Evolutionary conservation across 2,888 invertebrate genomes (phyloP).

Genomic region (Dasypogon diadema): DNA sequence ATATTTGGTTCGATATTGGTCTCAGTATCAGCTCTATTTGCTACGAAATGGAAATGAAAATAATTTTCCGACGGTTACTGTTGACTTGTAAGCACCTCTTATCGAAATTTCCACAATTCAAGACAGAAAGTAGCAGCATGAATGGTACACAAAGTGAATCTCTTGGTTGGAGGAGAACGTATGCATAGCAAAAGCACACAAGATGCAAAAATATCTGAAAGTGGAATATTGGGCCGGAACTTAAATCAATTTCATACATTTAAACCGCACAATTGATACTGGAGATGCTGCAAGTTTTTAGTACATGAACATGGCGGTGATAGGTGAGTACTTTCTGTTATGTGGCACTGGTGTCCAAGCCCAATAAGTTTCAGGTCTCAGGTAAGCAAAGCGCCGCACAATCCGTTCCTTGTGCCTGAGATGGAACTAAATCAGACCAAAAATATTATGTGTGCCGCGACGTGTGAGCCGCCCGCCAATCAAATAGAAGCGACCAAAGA

Average conservation of each 20-base stretch:
- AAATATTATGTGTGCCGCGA: background rate
- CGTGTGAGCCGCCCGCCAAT: background rate
- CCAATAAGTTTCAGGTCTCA: constrained; percentile 51
- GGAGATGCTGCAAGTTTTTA: constrained; percentile 14
- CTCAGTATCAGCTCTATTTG: background rate
- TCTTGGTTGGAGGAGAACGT: constrained; percentile 14
- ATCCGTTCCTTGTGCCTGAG: constrained; percentile 45
- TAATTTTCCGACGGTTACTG: background rate
- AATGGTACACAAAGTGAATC: background rate
- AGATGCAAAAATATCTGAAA: constrained; percentile 55
- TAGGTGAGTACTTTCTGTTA: constrained; percentile 2
- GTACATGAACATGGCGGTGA: constrained; percentile 5
- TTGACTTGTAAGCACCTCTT: background rate
- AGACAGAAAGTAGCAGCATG: constrained; percentile 13
- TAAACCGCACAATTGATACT: constrained; percentile 41
- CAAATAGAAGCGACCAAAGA: constrained; percentile 5
- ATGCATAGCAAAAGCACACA: background rate
- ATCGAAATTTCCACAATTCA: constrained; percentile 31
- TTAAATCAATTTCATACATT: constrained; percentile 52
- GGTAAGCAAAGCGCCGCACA: background rate
- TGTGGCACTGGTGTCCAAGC: constrained; percentile 54
- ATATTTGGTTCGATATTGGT: background rate
- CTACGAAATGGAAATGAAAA: constrained; percentile 22
- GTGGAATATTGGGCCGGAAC: constrained; percentile 56
- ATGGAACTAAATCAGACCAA: background rate